These are phyloP conservation scores for Erinaceus europaeus DNA, from an alignment of 2,113 vertebrate species.

Conservation along the genomic window DNA sequence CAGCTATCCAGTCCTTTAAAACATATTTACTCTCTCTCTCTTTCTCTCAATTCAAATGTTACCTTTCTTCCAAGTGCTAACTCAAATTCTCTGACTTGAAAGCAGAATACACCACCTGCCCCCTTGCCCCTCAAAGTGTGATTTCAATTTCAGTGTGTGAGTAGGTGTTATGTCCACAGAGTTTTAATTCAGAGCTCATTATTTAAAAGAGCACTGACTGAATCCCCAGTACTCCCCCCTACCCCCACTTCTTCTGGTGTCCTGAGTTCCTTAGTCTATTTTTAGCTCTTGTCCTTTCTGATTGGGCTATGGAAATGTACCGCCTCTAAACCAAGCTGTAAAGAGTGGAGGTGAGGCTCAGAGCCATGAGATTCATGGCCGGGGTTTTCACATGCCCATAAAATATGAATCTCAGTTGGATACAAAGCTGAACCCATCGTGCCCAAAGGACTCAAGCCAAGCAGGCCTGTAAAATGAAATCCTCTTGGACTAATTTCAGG, in stretches of 20 bases:
- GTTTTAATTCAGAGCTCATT: slow-evolving; percentile 20
- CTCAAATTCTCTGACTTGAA: not conserved
- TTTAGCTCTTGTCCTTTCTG: slow-evolving; percentile 66
- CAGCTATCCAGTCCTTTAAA: too few species aligned
- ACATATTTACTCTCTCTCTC: too few species aligned
- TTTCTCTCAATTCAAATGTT: too few species aligned
- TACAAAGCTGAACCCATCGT: slow-evolving; percentile 84
- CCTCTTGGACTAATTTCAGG: slow-evolving; percentile 85
- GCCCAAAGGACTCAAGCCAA: slow-evolving; percentile 85
- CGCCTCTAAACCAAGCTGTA: slow-evolving; percentile 78
- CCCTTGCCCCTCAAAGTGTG: not conserved
- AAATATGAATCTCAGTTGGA: slow-evolving; percentile 86
- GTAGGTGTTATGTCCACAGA: not conserved
- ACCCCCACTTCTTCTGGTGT: too few species aligned
- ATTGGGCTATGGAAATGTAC: slow-evolving; percentile 71
- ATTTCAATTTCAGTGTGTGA: slow-evolving; percentile 40
- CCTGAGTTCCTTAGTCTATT: slow-evolving; percentile 34
- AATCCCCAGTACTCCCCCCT: too few species aligned
- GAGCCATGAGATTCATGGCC: slow-evolving; percentile 82
- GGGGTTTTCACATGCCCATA: slow-evolving; percentile 83
- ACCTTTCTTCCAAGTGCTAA: too few species aligned
- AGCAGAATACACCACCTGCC: not conserved
- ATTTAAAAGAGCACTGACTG: not conserved
- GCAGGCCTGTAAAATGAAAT: slow-evolving; percentile 86
- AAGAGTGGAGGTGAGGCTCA: slow-evolving; percentile 82